phyloP scores from a whole-genome alignment of 1,140 invertebrate genomes.

The Hylyphantes graminicola region DNA sequence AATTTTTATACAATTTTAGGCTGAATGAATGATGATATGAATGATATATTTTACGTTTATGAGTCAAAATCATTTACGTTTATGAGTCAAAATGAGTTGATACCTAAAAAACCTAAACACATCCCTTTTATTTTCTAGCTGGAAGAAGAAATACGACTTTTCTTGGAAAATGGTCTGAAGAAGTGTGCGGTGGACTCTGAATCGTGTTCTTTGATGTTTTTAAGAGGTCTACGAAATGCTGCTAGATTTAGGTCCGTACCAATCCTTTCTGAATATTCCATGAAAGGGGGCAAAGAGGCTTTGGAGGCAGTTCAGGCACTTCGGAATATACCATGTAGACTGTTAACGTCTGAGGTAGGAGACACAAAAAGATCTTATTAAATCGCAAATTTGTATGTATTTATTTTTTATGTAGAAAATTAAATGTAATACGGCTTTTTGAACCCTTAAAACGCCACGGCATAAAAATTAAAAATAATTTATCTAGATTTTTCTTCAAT shows the following conservation, averaged over 20 bases:
- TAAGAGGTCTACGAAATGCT: slow-evolving; percentile 40
- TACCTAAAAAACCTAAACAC: too few relatives aligned
- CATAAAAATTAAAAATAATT: too few relatives aligned
- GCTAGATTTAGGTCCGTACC: slow-evolving; percentile 8
- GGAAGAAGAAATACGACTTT: neutral
- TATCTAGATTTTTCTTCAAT: too few relatives aligned
- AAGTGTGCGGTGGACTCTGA: slow-evolving; percentile 4
- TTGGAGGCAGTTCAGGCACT: slow-evolving; percentile 36
- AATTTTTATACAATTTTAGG: too few relatives aligned
- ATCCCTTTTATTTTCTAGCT: neutral
- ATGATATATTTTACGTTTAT: too few relatives aligned
- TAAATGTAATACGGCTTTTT: too few relatives aligned
- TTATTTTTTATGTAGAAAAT: neutral
- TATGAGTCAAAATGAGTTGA: too few relatives aligned
- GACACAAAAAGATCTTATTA: neutral
- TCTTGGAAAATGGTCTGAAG: slow-evolving; percentile 12
- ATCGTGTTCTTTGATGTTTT: neutral
- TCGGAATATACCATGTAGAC: slow-evolving; percentile 1
- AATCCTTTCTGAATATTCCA: slow-evolving; percentile 1
- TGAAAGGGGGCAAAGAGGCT: slow-evolving; percentile 37
- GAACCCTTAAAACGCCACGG: too few relatives aligned
- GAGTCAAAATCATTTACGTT: too few relatives aligned
- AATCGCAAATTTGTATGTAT: neutral
- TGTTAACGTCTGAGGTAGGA: slow-evolving; percentile 21
- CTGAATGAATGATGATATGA: too few relatives aligned